A percentile compares a stretch with the other conserved stretches of the same genome.
Evolutionary conservation across 2,797 vertebrate genomes (phyloP).

Genomic region (Crocidura indochinensis): DNA sequence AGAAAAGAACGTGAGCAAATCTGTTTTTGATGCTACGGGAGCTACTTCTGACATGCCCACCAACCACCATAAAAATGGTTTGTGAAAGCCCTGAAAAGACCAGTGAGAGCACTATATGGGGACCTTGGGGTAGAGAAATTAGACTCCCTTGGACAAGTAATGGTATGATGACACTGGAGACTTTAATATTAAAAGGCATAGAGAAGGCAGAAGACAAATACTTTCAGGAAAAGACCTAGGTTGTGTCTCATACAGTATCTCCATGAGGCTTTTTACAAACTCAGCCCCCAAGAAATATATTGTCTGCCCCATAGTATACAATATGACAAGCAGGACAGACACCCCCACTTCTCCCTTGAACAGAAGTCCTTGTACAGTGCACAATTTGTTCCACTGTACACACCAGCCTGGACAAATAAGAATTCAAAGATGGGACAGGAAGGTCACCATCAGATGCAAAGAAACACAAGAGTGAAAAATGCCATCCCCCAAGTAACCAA

Average conservation of each 20-base stretch:
- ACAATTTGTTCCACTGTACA: neutral
- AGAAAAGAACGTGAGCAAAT: slow-evolving; percentile 13
- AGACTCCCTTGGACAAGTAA: neutral
- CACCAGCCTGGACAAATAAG: neutral
- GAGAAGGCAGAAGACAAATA: neutral
- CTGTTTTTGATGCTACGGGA: neutral
- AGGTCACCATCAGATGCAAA: neutral
- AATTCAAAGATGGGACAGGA: neutral
- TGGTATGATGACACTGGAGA: neutral
- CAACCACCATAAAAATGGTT: neutral
- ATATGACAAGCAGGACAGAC: neutral
- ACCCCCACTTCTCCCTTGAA: neutral
- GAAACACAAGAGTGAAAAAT: neutral
- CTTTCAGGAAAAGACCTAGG: neutral
- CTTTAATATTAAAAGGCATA: neutral
- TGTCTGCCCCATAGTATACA: neutral
- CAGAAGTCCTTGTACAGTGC: neutral
- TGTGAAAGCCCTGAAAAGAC: slow-evolving; percentile 1
- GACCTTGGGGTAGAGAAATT: neutral
- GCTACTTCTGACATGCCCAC: slow-evolving; percentile 4
- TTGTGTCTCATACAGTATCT: neutral
- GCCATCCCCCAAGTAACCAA: neutral
- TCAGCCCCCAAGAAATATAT: no score
- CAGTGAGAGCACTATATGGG: neutral
- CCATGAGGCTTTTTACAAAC: slow-evolving; percentile 13